Evolutionary conservation across 1,140 invertebrate species (phyloP).

Genomic region (Brachionus plicatilis): DNA sequence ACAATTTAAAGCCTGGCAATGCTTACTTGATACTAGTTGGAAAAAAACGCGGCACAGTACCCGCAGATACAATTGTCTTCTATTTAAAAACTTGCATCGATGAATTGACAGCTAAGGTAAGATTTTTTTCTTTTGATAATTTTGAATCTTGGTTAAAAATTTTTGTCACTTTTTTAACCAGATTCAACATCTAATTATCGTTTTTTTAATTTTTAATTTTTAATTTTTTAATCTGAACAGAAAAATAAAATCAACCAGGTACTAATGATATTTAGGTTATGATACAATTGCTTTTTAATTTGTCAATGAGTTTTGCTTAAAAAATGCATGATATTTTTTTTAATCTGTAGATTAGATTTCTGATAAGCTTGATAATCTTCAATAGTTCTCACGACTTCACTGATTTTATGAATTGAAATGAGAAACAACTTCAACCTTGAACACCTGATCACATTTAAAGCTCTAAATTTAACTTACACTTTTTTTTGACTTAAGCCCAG

Average conservation of each 20-base stretch:
- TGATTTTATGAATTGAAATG: background rate
- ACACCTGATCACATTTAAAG: background rate
- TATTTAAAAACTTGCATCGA: constrained; percentile 49
- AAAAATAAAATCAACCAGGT: constrained; percentile 19
- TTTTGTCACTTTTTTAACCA: constrained; percentile 5
- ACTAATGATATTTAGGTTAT: background rate
- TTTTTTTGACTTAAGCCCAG: too few relatives aligned
- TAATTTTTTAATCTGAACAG: background rate
- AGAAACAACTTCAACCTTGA: background rate
- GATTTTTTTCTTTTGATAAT: background rate
- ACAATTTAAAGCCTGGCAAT: constrained; percentile 52
- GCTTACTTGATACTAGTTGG: constrained; percentile 52
- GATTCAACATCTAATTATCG: background rate
- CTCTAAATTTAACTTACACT: too few relatives aligned
- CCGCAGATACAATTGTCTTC: constrained; percentile 52
- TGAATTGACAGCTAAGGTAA: constrained; percentile 51
- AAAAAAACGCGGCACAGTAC: constrained; percentile 47
- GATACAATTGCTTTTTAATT: background rate
- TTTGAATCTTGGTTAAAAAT: background rate
- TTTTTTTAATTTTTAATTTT: background rate
- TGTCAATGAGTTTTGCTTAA: background rate
- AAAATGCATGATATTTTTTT: constrained; percentile 3
- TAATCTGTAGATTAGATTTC: background rate
- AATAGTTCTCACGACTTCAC: background rate
- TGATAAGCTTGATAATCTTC: background rate